A percentile compares a stretch with the other conserved stretches of the same genome.
phyloP scores from a whole-genome alignment of 2,888 invertebrate genomes.

The Frankliniella fusca region DNA sequence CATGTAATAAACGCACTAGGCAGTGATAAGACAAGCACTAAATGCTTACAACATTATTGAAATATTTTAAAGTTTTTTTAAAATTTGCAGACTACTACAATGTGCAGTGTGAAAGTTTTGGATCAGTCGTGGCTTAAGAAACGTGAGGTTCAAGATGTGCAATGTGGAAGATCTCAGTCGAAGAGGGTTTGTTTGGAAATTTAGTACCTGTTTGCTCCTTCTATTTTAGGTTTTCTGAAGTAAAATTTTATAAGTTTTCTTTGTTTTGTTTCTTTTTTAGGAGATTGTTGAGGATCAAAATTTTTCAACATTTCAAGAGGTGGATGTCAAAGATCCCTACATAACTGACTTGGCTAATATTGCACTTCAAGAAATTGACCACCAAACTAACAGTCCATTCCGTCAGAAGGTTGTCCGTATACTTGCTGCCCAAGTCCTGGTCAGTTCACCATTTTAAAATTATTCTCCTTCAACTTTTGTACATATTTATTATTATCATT shows the following conservation, averaged over 20 bases:
- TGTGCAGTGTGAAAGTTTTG: constrained; percentile 55
- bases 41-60: too few species aligned
- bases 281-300: constrained; percentile 27
- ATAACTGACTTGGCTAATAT: constrained; percentile 38
- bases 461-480: neutral
- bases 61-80: neutral
- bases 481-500: neutral
- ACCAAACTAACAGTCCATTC: constrained; percentile 35
- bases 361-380: constrained; percentile 38
- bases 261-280: neutral
- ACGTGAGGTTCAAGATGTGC: constrained; percentile 37
- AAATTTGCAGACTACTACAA: neutral
- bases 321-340: constrained; percentile 40
- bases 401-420: constrained; percentile 37
- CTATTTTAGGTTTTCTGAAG: too few species aligned
- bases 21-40: neutral
- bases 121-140: constrained; percentile 56
- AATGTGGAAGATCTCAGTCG: neutral
- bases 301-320: constrained; percentile 10
- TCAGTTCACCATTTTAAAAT: constrained; percentile 1
- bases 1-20: constrained; percentile 31
- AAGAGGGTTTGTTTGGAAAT: constrained; percentile 31
- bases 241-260: neutral
- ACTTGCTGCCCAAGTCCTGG: constrained; percentile 34
- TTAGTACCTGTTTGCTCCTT: too few species aligned